Evolutionary conservation across 1,140 invertebrate species (phyloP), one percentile per base, ranked within the genome.

Genomic region (Nasonia longicornis): DNA sequence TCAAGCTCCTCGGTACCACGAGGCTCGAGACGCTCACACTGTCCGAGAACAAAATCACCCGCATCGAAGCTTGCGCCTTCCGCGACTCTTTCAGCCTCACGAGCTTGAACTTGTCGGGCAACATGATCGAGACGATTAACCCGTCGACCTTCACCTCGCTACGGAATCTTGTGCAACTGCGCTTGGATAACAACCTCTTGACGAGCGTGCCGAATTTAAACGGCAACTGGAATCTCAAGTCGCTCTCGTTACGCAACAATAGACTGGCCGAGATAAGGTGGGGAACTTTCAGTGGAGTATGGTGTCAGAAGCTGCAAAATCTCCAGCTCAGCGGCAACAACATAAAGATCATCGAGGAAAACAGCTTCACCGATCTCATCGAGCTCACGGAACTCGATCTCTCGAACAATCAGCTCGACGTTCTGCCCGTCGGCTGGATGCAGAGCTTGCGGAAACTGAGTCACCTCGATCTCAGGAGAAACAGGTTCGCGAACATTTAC

Each of bases 31-130:
- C 81, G 42, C 80, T 90, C 6, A 87, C 86, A 10, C 42, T 88
- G 22, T 79, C 87, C 0, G 70, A 45, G 2, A 90, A 90, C 29
- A 38, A 42, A 3, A 87, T 89, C 7, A 72, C 26, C 0, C 52
- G 70, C 1, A 83, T 90, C 0, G 82, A 86, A 0, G n/a, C 48
- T 1, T 77, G 87, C 29, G 80, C 88, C 7, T 89, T 90, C 42
- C 31, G 11, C 1, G 83, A 88, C 3, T 48, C 84, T 7, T 81
- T 16, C 6, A 35, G 81, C 1, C n/a, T 90, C 6, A 48, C 80
- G 7, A 82, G 77, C 22, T 31, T 90, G 16, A 87, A 89, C 35
- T 73, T 90, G n/a, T 87, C 87, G 0, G 77, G 80, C 31, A 90
- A 90, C 52, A 76, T 80, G 3, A 80, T 90, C 8, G 48, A 70